phyloP scores from a whole-genome alignment of 2,888 invertebrate genomes.

The Noctua janthina region DNA sequence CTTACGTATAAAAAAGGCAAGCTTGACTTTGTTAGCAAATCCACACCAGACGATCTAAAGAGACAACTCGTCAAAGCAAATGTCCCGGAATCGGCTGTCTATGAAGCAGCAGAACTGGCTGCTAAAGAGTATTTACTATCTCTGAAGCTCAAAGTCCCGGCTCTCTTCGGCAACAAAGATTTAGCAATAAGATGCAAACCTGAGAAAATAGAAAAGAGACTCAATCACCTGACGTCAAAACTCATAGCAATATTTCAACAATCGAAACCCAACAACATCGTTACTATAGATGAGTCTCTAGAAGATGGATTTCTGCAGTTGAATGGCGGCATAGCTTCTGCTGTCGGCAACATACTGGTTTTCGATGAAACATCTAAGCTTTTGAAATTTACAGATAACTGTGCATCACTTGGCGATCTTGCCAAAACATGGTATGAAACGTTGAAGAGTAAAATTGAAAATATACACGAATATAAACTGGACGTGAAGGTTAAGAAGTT shows the following conservation, averaged over 20 bases:
- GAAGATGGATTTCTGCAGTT: constrained; percentile 30
- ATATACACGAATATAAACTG: constrained; percentile 40
- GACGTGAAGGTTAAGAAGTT: constrained; percentile 38
- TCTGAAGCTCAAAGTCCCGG: constrained; percentile 48
- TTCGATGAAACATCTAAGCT: constrained; percentile 38
- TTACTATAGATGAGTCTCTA: constrained; percentile 45
- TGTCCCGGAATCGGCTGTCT: constrained; percentile 19
- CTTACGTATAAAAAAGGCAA: constrained; percentile 30
- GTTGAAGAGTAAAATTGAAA: constrained; percentile 19
- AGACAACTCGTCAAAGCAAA: constrained; percentile 29
- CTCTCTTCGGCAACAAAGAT: constrained; percentile 57
- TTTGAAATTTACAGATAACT: constrained; percentile 19
- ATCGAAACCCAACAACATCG: constrained; percentile 4
- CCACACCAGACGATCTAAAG: background rate
- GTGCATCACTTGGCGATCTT: constrained; percentile 6
- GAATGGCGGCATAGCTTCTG: constrained; percentile 50
- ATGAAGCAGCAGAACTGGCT: constrained; percentile 41
- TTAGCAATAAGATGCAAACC: constrained; percentile 45
- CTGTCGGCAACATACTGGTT: constrained; percentile 54
- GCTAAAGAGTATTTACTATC: constrained; percentile 31
- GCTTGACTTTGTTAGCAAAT: constrained; percentile 42
- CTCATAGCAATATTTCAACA: constrained; percentile 29
- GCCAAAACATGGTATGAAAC: constrained; percentile 31
- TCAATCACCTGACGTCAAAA: constrained; percentile 22
- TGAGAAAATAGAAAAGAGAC: constrained; percentile 35